Evolutionary conservation across 1,140 invertebrate species (phyloP).

Genomic region (Trissolcus basalis): DNA sequence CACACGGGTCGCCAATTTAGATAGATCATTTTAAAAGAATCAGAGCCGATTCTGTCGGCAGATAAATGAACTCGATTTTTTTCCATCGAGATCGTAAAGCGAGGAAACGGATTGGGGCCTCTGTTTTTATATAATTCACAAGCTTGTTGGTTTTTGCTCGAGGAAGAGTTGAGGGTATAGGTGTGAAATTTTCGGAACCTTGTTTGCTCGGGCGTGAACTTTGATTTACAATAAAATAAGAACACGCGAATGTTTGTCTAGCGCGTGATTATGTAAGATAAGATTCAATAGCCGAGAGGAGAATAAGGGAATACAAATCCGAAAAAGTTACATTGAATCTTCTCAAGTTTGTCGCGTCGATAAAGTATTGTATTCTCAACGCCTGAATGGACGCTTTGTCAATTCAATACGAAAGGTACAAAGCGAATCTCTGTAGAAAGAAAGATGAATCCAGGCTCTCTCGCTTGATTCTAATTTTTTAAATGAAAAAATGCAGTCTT

Average conservation of each 20-base stretch:
- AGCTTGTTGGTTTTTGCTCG: background rate
- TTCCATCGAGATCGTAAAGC: conserved; percentile 18
- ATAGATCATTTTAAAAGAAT: conserved; percentile 32
- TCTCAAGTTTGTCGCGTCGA: conserved; percentile 48
- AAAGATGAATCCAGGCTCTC: conserved; percentile 24
- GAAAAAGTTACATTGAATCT: conserved; percentile 47
- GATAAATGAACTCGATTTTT: conserved; percentile 26
- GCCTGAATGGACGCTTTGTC: conserved; percentile 45
- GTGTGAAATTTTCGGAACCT: conserved; percentile 29
- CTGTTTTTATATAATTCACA: background rate
- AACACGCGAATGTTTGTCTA: conserved; percentile 35
- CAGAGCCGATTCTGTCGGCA: conserved; percentile 18
- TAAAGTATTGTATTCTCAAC: conserved; percentile 46
- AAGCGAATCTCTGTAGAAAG: conserved; percentile 37
- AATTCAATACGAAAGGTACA: conserved; percentile 45
- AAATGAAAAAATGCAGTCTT: no score
- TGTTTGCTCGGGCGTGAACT: conserved; percentile 28
- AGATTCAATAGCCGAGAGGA: background rate
- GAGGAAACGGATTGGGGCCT: background rate
- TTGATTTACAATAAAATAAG: conserved; percentile 26
- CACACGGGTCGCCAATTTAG: conserved; percentile 45
- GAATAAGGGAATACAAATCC: conserved; percentile 6
- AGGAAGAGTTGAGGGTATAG: conserved; percentile 16
- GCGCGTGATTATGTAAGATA: conserved; percentile 42
- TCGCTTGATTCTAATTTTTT: conserved; percentile 37